Evolutionary conservation across 2,888 invertebrate genomes (phyloP).

Genomic region (Tillus elongatus): DNA sequence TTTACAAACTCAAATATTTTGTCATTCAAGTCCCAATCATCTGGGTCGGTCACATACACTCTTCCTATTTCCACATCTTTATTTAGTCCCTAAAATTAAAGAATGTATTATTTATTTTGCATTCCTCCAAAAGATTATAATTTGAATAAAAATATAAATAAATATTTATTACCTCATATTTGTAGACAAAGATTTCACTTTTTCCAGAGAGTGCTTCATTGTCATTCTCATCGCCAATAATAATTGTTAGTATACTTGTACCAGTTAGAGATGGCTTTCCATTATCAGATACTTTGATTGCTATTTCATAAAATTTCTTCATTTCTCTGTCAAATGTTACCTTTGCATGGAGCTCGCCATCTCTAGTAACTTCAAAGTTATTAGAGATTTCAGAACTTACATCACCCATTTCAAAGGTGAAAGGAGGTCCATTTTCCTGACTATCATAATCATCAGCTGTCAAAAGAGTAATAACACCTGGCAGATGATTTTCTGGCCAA

Average conservation of each 20-base stretch:
- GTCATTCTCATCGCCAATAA: constrained; percentile 92
- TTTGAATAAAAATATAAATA: no score
- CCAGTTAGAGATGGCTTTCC: constrained; percentile 66
- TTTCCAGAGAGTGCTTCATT: constrained; percentile 80
- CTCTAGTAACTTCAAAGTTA: constrained; percentile 61
- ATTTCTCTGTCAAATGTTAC: constrained; percentile 79
- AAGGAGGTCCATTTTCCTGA: constrained; percentile 77
- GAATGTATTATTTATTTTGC: background rate
- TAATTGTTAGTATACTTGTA: constrained; percentile 74
- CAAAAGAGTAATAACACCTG: constrained; percentile 54
- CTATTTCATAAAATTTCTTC: constrained; percentile 78
- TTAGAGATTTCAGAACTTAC: constrained; percentile 55
- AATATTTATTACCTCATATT: constrained; percentile 77
- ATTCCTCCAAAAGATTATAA: no score
- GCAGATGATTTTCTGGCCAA: constrained; percentile 71
- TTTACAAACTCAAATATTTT: constrained; percentile 73
- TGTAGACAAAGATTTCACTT: constrained; percentile 89
- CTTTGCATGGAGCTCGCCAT: constrained; percentile 56
- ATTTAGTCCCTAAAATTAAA: constrained; percentile 52
- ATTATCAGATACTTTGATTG: constrained; percentile 81
- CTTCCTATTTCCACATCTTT: constrained; percentile 80
- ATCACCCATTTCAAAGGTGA: constrained; percentile 54
- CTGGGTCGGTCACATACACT: constrained; percentile 87
- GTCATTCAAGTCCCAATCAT: constrained; percentile 94
- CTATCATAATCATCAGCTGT: constrained; percentile 76